Percentiles rank a stretch among this genome's conserved stretches.
These are phyloP conservation scores for Lepidurus apus DNA, from an alignment of 1,140 invertebrate species.

Conservation along the genomic window DNA sequence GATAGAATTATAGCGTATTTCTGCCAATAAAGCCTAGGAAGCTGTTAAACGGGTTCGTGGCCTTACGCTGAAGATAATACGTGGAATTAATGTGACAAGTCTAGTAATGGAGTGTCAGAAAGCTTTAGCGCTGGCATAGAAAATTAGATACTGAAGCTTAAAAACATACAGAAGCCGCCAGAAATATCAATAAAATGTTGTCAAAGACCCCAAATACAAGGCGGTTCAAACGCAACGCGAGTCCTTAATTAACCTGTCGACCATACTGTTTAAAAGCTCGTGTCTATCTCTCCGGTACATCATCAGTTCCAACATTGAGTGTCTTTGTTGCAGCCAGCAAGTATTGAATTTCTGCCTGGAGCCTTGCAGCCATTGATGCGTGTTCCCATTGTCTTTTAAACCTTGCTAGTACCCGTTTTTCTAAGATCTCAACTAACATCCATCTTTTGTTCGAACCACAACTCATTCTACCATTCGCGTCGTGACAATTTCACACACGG, in stretches of 20 bases:
- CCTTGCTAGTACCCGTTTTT: neutral
- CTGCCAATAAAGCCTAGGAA: too few relatives aligned
- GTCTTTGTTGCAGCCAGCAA: neutral
- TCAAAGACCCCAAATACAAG: neutral
- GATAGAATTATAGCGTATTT: too few relatives aligned
- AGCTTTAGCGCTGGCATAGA: neutral
- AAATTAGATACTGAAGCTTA: neutral
- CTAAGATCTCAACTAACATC: too few relatives aligned
- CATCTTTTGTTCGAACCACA: too few relatives aligned
- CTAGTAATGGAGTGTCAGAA: conserved; percentile 12
- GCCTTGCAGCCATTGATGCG: neutral
- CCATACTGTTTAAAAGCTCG: neutral
- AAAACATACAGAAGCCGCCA: neutral
- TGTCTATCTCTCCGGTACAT: neutral
- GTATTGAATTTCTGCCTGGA: neutral
- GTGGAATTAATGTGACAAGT: conserved; percentile 10
- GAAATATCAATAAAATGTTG: neutral
- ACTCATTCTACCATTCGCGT: neutral
- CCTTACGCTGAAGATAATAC: neutral
- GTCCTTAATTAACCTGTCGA: conserved; percentile 7
- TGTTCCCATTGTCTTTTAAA: neutral
- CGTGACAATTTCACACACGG: neutral
- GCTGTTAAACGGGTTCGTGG: neutral
- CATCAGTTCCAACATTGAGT: neutral
- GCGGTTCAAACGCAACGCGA: neutral